phyloP scores from a whole-genome alignment of 2,888 invertebrate species.

The Andrena marginata region DNA sequence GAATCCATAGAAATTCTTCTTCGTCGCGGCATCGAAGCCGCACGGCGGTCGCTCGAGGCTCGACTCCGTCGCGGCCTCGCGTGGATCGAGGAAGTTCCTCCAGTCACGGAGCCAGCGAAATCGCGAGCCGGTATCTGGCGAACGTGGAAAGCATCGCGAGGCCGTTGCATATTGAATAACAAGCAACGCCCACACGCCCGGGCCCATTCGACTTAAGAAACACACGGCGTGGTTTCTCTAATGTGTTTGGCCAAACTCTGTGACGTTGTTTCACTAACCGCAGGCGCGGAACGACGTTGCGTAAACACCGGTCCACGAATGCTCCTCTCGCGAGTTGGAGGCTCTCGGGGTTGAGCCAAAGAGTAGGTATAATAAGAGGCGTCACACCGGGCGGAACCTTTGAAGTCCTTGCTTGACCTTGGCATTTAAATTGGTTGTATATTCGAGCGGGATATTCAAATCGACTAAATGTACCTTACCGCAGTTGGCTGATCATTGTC shows the following conservation, averaged over 20 bases:
- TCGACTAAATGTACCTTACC: too few species aligned
- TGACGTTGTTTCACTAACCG: not conserved
- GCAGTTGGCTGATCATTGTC: too few species aligned
- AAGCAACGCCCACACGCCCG: not conserved
- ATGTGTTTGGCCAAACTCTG: not conserved
- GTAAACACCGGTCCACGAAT: not conserved
- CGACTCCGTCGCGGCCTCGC: not conserved
- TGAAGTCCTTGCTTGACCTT: too few species aligned
- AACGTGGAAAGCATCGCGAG: not conserved
- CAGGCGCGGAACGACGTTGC: not conserved
- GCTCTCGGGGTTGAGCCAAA: conserved; percentile 6
- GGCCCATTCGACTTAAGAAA: not conserved
- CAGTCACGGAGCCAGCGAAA: not conserved
- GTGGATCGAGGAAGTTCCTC: conserved; percentile 17
- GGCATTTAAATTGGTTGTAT: too few species aligned
- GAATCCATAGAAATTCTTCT: conserved; percentile 39
- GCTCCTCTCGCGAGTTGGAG: not conserved
- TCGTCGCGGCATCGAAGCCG: not conserved
- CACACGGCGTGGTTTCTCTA: not conserved
- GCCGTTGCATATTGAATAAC: not conserved
- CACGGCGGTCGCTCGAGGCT: not conserved
- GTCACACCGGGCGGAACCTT: too few species aligned
- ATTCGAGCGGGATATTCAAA: too few species aligned
- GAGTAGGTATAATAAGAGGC: too few species aligned
- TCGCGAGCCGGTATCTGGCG: not conserved